Percentiles rank a stretch among this genome's conserved stretches.
These are phyloP conservation scores for Tribolium castaneum DNA, from an alignment of 1,140 invertebrate species.

Conservation along the genomic window DNA sequence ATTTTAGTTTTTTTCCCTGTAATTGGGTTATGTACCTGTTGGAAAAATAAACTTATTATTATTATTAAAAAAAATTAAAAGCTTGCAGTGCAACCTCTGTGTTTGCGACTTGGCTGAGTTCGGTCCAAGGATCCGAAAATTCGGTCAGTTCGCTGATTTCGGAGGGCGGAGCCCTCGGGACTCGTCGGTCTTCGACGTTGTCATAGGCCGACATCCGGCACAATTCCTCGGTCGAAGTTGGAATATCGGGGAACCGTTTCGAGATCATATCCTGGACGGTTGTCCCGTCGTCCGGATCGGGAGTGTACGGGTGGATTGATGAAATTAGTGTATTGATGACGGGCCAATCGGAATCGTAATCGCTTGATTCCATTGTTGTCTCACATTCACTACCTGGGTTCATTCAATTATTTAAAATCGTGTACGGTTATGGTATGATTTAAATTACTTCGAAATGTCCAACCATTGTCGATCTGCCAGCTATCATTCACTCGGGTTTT, in stretches of 20 bases:
- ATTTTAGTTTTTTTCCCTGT: too few relatives aligned
- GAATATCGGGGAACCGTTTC: constrained; percentile 69
- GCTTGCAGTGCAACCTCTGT: constrained; percentile 45
- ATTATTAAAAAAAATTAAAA: too few relatives aligned
- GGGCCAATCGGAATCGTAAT: constrained; percentile 66
- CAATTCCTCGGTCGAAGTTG: constrained; percentile 55
- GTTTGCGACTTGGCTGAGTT: constrained; percentile 55
- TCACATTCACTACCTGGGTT: constrained; percentile 56
- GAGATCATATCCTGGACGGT: constrained; percentile 83
- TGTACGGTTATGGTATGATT: not conserved
- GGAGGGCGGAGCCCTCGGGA: constrained; percentile 58
- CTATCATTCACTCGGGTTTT: constrained; percentile 72
- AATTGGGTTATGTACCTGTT: too few relatives aligned
- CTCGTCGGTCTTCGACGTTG: constrained; percentile 71
- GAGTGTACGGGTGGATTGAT: constrained; percentile 60
- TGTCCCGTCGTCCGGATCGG: constrained; percentile 67
- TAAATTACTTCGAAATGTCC: constrained; percentile 86
- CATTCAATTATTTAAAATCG: not conserved
- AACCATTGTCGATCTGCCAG: constrained; percentile 87
- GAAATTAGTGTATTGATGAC: constrained; percentile 53
- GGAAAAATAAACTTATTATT: too few relatives aligned
- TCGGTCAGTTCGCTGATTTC: constrained; percentile 61
- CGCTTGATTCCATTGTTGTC: constrained; percentile 63
- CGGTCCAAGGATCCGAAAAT: constrained; percentile 62
- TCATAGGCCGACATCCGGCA: constrained; percentile 80